These are phyloP conservation scores for Cheilosia vernalis DNA, from an alignment of 2,888 invertebrate genomes.

Conservation along the genomic window DNA sequence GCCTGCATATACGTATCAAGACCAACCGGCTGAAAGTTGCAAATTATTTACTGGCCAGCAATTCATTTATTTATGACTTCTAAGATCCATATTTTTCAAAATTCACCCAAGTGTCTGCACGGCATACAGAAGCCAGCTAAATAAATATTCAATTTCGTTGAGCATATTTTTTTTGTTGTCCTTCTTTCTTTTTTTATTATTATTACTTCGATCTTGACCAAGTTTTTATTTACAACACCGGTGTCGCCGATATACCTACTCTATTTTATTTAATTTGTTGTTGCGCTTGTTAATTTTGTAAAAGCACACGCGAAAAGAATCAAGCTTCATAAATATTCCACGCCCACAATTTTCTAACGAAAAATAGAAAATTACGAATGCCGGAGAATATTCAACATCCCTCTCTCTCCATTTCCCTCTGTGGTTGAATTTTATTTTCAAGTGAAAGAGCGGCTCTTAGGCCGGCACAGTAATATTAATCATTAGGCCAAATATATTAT, in stretches of 20 bases:
- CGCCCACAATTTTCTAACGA: constrained; percentile 37
- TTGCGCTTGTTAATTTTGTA: constrained; percentile 13
- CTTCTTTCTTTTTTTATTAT: neutral
- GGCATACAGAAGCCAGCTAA: neutral
- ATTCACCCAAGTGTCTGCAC: neutral
- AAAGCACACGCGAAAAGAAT: constrained; percentile 40
- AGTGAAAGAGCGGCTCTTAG: constrained; percentile 2
- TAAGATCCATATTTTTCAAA: neutral
- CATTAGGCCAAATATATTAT: constrained; percentile 43
- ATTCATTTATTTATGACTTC: neutral
- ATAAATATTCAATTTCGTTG: neutral
- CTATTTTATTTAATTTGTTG: constrained; percentile 4
- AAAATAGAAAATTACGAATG: constrained; percentile 36
- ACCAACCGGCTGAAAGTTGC: too few species aligned
- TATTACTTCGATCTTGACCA: constrained; percentile 58
- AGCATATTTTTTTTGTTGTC: neutral
- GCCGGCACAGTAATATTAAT: constrained; percentile 13
- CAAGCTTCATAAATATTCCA: constrained; percentile 45
- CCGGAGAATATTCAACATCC: constrained; percentile 19
- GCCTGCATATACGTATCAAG: too few species aligned
- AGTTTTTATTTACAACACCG: constrained; percentile 39
- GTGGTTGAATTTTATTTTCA: neutral
- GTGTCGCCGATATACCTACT: neutral
- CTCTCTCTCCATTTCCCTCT: neutral
- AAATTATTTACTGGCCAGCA: too few species aligned